Evolutionary conservation across 2,797 vertebrate genomes (phyloP), one percentile per base, ranked within the genome.

Genomic region (Rhabdomys pumilio): DNA sequence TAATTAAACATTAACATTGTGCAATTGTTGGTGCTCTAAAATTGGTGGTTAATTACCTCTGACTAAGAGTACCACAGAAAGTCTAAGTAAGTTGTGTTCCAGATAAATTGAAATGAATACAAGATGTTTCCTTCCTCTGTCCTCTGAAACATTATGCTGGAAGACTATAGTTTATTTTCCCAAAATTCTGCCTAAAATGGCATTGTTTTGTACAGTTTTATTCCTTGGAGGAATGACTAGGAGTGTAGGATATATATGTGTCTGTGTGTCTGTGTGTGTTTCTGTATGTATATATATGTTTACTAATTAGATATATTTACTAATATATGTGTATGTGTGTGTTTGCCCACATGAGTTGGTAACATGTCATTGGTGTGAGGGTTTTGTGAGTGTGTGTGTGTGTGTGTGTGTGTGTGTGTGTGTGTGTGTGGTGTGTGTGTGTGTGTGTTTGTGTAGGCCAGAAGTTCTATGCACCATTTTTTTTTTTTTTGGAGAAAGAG

Each of bases 1-100:
- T 98, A 98, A 98, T 98, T 98, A 98, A 98, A 97, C 85, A 96
- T 8, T 91, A 98, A 96, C 75, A 76, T 75, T 97, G 92, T 75
- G 65, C 77, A 98, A 98, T 95, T 98, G 96, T 96, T 97, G 97
- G 79, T 96, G 75, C 89, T 97, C 96, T 97, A 87, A 92, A 97
- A 97, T 73, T 89, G 94, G 90, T 96, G 87, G 95, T 91, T 94
- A 98, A 98, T 98, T 96, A 94, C 55, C 92, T 97, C 93, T 97
- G 97, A 93, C 95, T 97, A 82, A 91, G 89, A 0, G 69, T 80
- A 63, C 87, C 87, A 96, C 91, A 98, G 65, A 96, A 97, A 95
- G 96, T 97, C 97, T 97, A 98, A 94, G 63, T 73, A 26, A 95
- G 38, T 86, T 87, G 93, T 85, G 77, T 76, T 97, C 92, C 95